Evolutionary conservation across 1,140 invertebrate genomes (phyloP).

Genomic region (Carposina sasakii): DNA sequence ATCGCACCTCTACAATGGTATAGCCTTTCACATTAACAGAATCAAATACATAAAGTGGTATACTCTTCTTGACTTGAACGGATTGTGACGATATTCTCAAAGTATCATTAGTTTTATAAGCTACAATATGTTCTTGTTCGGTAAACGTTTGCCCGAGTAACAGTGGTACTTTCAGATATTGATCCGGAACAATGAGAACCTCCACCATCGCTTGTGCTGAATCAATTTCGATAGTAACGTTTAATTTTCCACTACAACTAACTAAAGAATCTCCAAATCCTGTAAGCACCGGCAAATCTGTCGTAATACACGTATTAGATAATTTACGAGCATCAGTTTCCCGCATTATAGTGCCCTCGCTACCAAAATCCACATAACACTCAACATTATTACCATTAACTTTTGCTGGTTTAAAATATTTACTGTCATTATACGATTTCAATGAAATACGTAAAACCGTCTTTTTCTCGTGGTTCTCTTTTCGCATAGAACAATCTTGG

Average conservation of each 20-base stretch:
- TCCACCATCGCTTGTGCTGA: background rate
- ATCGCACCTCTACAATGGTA: background rate
- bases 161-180: background rate
- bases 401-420: too few species aligned
- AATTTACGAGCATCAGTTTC: too few species aligned
- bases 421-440: too few species aligned
- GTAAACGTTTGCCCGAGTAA: conserved; percentile 6
- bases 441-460: too few species aligned
- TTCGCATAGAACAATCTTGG: too few species aligned
- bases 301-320: too few species aligned
- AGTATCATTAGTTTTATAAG: conserved; percentile 3
- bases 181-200: background rate
- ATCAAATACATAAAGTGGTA: background rate
- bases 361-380: too few species aligned
- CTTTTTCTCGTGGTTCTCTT: too few species aligned
- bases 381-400: too few species aligned
- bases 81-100: background rate
- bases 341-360: too few species aligned
- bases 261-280: background rate
- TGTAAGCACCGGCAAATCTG: background rate
- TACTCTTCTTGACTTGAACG: background rate
- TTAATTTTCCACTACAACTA: background rate
- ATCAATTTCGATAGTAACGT: too few species aligned
- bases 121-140: conserved; percentile 1
- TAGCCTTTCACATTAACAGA: background rate